Percentiles rank a stretch among this genome's conserved stretches.
Evolutionary conservation across 2,888 invertebrate genomes (phyloP).

Genomic region (Monopis laevigella): DNA sequence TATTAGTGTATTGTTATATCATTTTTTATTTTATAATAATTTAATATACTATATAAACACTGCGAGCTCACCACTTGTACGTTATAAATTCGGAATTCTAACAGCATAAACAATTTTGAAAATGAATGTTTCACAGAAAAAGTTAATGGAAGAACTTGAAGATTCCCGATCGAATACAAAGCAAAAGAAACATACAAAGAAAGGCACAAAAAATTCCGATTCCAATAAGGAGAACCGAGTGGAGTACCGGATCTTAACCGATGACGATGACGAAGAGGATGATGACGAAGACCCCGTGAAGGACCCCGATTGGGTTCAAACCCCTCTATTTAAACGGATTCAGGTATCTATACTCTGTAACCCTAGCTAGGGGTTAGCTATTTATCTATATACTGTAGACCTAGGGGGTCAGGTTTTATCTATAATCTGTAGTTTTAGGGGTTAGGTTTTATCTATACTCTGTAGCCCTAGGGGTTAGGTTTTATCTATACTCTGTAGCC

Average conservation of each 20-base stretch:
- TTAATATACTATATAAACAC: not conserved
- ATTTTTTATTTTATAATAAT: not conserved
- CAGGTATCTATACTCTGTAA: no score
- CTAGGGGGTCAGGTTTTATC: no score
- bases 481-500: no score
- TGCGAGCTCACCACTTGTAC: no score
- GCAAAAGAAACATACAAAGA: slow-evolving; percentile 32
- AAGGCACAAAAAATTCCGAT: slow-evolving; percentile 24
- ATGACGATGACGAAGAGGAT: slow-evolving; percentile 41
- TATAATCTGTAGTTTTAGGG: no score
- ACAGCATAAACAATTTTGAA: no score
- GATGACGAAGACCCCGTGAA: slow-evolving; percentile 41
- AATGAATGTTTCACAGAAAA: slow-evolving; percentile 45
- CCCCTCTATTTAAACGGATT: slow-evolving; percentile 69
- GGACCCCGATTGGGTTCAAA: slow-evolving; percentile 76
- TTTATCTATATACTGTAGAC: no score
- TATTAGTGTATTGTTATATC: not conserved
- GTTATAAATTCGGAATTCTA: no score
- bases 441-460: no score
- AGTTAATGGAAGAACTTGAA: slow-evolving; percentile 44
- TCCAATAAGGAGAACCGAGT: slow-evolving; percentile 26
- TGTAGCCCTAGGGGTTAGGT: no score
- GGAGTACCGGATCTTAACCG: slow-evolving; percentile 37
- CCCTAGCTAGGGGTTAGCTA: no score
- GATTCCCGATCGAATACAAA: slow-evolving; percentile 32